Conservation (phyloP, 2,797 vertebrate species). For the Onychomys arenicola region DNA sequence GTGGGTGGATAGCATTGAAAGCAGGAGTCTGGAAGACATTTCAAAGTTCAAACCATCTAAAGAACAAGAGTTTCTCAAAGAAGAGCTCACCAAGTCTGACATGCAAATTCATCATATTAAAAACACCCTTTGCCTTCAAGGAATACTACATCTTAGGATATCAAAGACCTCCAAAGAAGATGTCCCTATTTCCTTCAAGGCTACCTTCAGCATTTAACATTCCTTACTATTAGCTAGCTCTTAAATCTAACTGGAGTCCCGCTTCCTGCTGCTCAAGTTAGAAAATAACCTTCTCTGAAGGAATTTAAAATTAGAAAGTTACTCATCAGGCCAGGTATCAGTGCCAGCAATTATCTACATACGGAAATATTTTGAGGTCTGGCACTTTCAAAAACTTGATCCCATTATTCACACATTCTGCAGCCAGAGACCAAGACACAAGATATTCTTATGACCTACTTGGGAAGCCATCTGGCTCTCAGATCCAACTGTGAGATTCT, state of each 20-base stretch:
- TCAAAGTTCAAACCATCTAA: background rate
- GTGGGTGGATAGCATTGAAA: background rate
- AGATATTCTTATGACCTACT: constrained; percentile 22
- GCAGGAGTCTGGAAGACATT: background rate
- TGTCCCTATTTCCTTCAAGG: constrained; percentile 39
- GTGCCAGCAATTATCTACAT: constrained; percentile 58
- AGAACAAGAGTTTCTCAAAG: constrained; percentile 34
- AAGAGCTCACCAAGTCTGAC: background rate
- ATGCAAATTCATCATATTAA: constrained; percentile 38
- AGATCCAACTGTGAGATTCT: background rate
- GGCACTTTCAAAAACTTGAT: constrained; percentile 50
- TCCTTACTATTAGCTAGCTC: constrained; percentile 37
- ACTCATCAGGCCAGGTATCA: constrained; percentile 42
- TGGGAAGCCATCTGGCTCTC: constrained; percentile 42
- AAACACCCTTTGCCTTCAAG: constrained; percentile 56
- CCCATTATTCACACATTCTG: constrained; percentile 52
- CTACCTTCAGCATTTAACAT: constrained; percentile 65
- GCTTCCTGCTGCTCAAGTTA: constrained; percentile 63
- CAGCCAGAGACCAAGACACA: constrained; percentile 10
- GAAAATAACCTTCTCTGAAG: constrained; percentile 58
- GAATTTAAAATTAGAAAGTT: constrained; percentile 57
- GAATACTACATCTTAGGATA: constrained; percentile 44
- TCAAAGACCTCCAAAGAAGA: constrained; percentile 54
- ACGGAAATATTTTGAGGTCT: constrained; percentile 51
- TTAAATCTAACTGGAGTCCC: constrained; percentile 70